Evolutionary conservation across 2,797 vertebrate species (phyloP).

Genomic region (Capromys pilorides): DNA sequence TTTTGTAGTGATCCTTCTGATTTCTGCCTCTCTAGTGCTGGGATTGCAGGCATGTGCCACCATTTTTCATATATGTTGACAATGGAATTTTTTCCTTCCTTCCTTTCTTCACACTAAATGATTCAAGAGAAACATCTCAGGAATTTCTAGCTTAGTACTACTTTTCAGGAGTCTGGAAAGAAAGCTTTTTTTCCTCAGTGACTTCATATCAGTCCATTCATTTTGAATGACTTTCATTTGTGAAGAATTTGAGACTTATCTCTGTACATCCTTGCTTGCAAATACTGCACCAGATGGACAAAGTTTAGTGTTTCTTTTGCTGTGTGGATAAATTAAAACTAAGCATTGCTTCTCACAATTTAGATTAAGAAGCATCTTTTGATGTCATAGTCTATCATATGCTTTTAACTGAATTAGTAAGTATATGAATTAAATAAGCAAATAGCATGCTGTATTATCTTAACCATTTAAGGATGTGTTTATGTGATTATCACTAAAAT

Average conservation of each 20-base stretch:
- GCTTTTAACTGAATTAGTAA: background rate
- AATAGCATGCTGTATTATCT: background rate
- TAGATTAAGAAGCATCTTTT: slow-evolving; percentile 1
- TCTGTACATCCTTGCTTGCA: background rate
- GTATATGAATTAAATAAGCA: background rate
- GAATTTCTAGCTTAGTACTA: background rate
- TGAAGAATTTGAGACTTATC: slow-evolving; percentile 13
- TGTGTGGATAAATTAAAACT: background rate
- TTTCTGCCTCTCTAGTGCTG: too few species aligned
- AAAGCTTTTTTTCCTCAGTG: background rate
- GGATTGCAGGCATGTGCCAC: too few species aligned
- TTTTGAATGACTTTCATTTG: slow-evolving; percentile 48
- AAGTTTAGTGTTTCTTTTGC: background rate
- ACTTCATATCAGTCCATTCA: background rate
- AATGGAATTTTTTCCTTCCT: background rate
- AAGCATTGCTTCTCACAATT: background rate
- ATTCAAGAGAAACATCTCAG: background rate
- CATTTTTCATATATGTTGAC: background rate
- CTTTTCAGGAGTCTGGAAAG: background rate
- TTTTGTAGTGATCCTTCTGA: too few species aligned
- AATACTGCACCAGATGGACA: background rate
- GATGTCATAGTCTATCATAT: background rate
- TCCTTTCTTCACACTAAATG: background rate
- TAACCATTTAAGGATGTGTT: background rate
- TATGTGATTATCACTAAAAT: background rate